These are phyloP conservation scores for Actias luna DNA, from an alignment of 2,888 invertebrate genomes.

Conservation along the genomic window DNA sequence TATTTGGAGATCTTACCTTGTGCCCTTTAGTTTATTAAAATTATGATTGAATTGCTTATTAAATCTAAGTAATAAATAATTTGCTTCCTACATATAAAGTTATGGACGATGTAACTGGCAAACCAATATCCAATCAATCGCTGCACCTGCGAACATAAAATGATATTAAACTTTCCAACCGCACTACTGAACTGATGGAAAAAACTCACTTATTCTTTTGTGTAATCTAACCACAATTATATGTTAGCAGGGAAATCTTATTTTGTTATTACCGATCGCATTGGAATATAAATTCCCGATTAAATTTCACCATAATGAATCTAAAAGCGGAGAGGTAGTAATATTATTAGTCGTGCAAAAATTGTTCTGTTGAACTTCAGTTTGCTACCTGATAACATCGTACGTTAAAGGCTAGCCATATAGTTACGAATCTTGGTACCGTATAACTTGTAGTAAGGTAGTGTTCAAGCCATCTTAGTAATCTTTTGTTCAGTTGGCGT, in stretches of 20 bases:
- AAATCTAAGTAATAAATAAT: not conserved
- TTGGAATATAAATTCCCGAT: not conserved
- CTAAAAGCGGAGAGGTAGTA: not conserved
- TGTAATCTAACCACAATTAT: constrained; percentile 44
- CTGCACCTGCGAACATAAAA: constrained; percentile 50
- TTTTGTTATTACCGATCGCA: constrained; percentile 14
- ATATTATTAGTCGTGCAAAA: not conserved
- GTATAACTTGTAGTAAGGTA: no score
- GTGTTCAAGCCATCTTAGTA: no score
- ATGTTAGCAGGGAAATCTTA: constrained; percentile 28
- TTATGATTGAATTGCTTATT: not conserved
- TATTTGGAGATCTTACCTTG: not conserved
- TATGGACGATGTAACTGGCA: not conserved
- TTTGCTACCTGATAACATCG: not conserved
- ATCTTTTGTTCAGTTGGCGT: no score
- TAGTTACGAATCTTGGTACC: no score
- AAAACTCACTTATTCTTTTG: constrained; percentile 27
- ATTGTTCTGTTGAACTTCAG: not conserved
- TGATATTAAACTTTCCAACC: constrained; percentile 30
- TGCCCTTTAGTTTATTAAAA: not conserved
- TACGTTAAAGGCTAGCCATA: no score
- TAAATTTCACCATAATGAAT: not conserved
- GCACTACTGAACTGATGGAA: constrained; percentile 22
- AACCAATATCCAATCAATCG: constrained; percentile 38
- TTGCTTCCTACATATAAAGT: not conserved